Conservation (phyloP, 2,113 vertebrate genomes). For the Polypterus senegalus region DNA sequence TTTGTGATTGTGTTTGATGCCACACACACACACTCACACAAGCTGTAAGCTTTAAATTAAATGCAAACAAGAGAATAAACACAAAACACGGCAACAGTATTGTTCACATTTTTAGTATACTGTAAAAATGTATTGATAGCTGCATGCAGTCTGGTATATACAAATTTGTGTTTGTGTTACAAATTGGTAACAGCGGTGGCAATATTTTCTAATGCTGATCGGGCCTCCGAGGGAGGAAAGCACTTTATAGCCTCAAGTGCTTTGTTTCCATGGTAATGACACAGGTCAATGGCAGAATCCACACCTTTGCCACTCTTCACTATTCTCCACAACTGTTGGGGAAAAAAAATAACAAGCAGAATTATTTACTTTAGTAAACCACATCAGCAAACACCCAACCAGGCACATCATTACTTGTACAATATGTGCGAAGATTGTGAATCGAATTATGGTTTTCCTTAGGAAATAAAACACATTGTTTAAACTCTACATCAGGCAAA, state of each 20-base stretch:
- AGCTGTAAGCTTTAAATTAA: not conserved
- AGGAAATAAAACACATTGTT: too few relatives aligned
- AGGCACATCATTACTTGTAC: too few relatives aligned
- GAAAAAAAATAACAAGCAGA: constrained; percentile 43
- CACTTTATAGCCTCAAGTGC: constrained; percentile 80
- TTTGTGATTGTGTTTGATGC: constrained; percentile 46
- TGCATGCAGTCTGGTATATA: too few relatives aligned
- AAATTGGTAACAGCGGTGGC: constrained; percentile 77
- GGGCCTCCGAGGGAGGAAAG: constrained; percentile 88
- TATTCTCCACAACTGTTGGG: constrained; percentile 67
- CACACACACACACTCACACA: constrained; percentile 14
- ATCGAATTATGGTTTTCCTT: too few relatives aligned
- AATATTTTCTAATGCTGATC: constrained; percentile 89
- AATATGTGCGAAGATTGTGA: too few relatives aligned
- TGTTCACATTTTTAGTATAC: too few relatives aligned
- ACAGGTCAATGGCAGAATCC: constrained; percentile 83
- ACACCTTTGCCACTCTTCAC: constrained; percentile 87
- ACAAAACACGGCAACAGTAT: too few relatives aligned
- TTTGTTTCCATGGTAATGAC: constrained; percentile 84
- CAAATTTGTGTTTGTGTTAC: constrained; percentile 35
- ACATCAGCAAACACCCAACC: too few relatives aligned
- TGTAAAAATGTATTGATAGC: too few relatives aligned
- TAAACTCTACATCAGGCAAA: too few relatives aligned
- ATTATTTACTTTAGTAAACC: not conserved
- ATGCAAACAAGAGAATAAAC: too few relatives aligned